Evolutionary conservation across 2,113 vertebrate species (phyloP), one percentile per base, ranked within the genome.

Genomic region (Alligator sinensis): DNA sequence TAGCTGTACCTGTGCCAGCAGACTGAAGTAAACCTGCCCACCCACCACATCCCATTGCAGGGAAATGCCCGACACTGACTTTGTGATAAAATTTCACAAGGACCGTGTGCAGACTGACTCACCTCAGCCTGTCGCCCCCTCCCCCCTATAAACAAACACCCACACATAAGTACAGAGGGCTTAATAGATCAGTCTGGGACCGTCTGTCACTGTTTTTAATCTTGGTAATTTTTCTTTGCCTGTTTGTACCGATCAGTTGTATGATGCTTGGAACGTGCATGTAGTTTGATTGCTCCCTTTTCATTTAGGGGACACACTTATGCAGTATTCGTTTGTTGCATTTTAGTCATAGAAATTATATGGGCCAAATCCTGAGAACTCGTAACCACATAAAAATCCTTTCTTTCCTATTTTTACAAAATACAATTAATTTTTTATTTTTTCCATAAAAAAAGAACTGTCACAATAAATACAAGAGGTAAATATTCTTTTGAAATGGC

Each of bases 161-260:
- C 84, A 82, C 68, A 1, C 82, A 77, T 14, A 78, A 82, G 47
- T 78, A 58, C 75, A 86, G 74, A 91, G 34, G 25, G 17, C 30
- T 95, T 93, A 87, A 84, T 60, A 84, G 81, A 91, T 90, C 77
- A 83, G 30, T 82, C 58, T 59, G 58, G 28, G 72, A 22, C 82
- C 0, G 2, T 89, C 84, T 96, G 92, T 75, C 85, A 27, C 72
- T 88, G 28, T 2, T 86, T 94, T 96, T 91, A 88, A 93, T 90
- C 86, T 87, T 24, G 12, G 28, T 92, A 72, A 77, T 86, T 90
- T 95, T 94, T 86, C 12, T 19, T 90, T 62, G 55, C 22, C 57
- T 72, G 9, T 91, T 89, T 75, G 22, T 94, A 57, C 38, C 19
- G 19, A 17, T 87, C 58, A 63, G 54, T 59, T 92, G 60, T 66